Conservation (phyloP, 2,113 vertebrate species). For the Onychostruthus taczanowskii region DNA sequence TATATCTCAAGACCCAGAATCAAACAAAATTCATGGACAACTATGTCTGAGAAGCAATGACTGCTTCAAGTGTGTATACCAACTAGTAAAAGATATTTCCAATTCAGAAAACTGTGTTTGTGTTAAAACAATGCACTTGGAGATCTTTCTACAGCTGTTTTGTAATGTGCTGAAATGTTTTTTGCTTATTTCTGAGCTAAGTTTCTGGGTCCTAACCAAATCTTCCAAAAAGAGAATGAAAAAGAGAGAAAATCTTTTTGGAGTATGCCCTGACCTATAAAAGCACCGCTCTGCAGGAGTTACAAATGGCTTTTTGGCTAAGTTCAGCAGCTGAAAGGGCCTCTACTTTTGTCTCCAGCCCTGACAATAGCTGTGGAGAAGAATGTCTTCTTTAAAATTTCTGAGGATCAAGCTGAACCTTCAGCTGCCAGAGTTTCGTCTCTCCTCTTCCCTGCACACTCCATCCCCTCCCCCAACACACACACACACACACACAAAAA, state of each 20-base stretch:
- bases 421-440: background rate
- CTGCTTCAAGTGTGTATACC: fast-evolving
- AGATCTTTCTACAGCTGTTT: background rate
- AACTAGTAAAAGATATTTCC: background rate
- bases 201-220: constrained; percentile 8
- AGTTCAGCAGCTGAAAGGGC: constrained; percentile 61
- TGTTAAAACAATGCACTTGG: background rate
- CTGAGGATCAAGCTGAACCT: constrained; percentile 59
- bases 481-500: background rate
- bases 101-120: background rate
- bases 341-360: constrained; percentile 54
- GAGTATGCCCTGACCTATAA: constrained; percentile 57
- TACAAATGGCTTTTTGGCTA: constrained; percentile 65
- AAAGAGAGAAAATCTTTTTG: constrained; percentile 33
- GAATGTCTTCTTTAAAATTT: constrained; percentile 66
- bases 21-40: background rate
- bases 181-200: background rate
- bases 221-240: constrained; percentile 10
- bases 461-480: background rate
- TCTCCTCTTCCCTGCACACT: background rate
- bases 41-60: background rate
- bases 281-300: constrained; percentile 46
- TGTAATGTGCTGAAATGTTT: background rate
- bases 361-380: constrained; percentile 57
- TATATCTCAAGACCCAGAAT: background rate